Percentiles rank a stretch among this genome's conserved stretches.
Evolutionary conservation across 2,113 vertebrate species (phyloP).

Genomic region (Sebastes schlegelii): DNA sequence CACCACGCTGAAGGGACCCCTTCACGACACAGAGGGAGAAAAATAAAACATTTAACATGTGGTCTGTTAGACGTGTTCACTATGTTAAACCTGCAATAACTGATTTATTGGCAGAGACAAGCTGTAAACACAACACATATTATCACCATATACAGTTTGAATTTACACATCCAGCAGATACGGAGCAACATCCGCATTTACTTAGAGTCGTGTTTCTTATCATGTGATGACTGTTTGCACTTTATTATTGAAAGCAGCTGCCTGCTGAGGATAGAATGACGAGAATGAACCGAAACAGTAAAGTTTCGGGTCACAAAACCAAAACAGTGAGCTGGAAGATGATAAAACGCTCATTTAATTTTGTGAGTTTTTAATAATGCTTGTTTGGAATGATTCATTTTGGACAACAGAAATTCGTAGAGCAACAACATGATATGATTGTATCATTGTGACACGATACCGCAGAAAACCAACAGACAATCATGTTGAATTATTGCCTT

Average conservation of each 20-base stretch:
- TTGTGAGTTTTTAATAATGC: neutral
- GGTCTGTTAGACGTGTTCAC: neutral
- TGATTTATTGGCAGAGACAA: too few relatives aligned
- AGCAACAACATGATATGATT: neutral
- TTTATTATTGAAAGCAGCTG: neutral
- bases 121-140: neutral
- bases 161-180: neutral
- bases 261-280: neutral
- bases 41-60: neutral
- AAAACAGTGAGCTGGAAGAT: neutral
- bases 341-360: neutral
- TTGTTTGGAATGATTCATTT: neutral
- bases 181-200: neutral
- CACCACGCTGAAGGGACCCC: constrained; percentile 98
- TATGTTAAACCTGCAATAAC: neutral
- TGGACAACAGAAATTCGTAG: too few relatives aligned
- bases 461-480: neutral
- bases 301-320: neutral
- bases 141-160: neutral
- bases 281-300: neutral
- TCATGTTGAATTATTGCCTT: neutral
- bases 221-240: neutral
- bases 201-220: neutral
- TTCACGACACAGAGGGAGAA: constrained; percentile 68
- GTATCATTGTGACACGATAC: neutral